Base-by-base conservation (phyloP, 1,140 invertebrate genomes). In the Macrosteles quadrilineatus region DNA sequence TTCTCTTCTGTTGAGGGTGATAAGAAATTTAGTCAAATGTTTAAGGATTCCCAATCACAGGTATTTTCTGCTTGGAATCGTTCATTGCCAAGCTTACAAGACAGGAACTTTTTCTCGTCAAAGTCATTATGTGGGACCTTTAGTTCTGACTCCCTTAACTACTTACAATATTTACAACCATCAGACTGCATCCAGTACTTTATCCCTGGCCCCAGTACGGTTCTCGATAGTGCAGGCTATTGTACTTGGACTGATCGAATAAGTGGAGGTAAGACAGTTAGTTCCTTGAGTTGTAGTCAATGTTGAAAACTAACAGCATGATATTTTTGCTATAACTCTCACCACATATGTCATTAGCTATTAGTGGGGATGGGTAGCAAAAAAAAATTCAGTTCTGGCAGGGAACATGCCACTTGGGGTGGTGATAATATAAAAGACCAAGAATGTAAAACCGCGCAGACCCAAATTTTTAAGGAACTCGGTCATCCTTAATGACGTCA, bases 11-110 rank as follows among this genome's bases (percentile, higher is more conserved):
- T 27, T 9, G 23, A 59, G 27, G 25, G 23, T 27, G 25, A 29
- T 27, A 21, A 6, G 12, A 59, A 25, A 23, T 59, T 59, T 29
- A 6, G 23, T 29, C 25, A 25, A 29, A 29, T 59, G 25, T 59
- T 59, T 59, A 59, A 29, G 11, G 9, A n/a, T 27, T 25, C n/a
- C 6, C 55, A 30, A 3, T 59, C 55, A 78, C 71, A 82, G 45
- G 80, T 82, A 25, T 40, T 31, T 43, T 40, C 68, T 30, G 12
- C 27, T n/a, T 69, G 57, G 57, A 74, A 74, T 32, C 32, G 64
- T 32, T 74, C 73, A 19, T 30, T 74, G 17, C 73, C 73, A 25
- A 73, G 36, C 59, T 32, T 74, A 50, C 29, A 62, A 12, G 40
- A 62, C 31, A 23, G n/a, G 27, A 45, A 45, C 29, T 25, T 29